Evolutionary conservation across 2,888 invertebrate genomes (phyloP).

Genomic region (Cryptophagus acutangulus): DNA sequence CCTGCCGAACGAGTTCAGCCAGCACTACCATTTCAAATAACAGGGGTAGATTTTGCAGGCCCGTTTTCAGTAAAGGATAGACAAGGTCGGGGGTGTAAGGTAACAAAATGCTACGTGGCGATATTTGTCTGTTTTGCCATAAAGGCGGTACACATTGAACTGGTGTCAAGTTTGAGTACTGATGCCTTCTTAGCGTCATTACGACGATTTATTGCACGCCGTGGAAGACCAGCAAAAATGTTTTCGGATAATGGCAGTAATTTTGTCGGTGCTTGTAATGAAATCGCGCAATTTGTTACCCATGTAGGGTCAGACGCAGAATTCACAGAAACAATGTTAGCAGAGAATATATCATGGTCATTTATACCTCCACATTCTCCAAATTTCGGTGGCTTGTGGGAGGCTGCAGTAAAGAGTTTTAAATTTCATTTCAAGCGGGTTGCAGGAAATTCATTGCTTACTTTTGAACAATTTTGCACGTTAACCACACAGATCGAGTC

Average conservation of each 20-base stretch:
- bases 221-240: slow-evolving; percentile 5
- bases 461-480: no score
- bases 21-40: slow-evolving; percentile 7
- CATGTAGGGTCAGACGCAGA: no score
- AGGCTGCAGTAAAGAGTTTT: no score
- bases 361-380: no score
- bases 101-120: slow-evolving; percentile 11
- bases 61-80: slow-evolving; percentile 9
- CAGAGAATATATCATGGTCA: no score
- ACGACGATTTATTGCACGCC: slow-evolving; percentile 10
- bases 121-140: slow-evolving; percentile 12
- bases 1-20: slow-evolving; percentile 7
- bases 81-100: slow-evolving; percentile 2
- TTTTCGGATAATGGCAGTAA: slow-evolving; percentile 12
- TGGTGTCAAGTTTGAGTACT: slow-evolving; percentile 11
- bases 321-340: no score
- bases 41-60: slow-evolving; percentile 16
- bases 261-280: slow-evolving; percentile 16
- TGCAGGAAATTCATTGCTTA: no score
- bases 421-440: no score
- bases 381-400: no score
- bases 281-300: no score
- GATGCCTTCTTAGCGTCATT: slow-evolving; percentile 12
- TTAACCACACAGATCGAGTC: no score
- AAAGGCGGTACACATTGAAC: slow-evolving; percentile 14